These are phyloP conservation scores for Zeuzera pyrina DNA, from an alignment of 2,888 invertebrate genomes.

Conservation along the genomic window DNA sequence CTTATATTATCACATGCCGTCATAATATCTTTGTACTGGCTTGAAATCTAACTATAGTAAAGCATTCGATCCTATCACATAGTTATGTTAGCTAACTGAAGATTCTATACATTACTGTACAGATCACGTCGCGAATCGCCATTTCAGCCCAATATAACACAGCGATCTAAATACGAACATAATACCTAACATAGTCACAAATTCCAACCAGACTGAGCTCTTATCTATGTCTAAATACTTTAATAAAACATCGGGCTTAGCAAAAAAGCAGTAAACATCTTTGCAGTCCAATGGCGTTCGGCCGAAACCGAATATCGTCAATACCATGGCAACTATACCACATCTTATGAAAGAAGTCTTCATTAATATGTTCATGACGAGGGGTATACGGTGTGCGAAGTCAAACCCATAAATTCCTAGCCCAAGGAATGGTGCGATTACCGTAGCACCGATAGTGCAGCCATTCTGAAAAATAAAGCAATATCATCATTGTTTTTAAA, in stretches of 20 bases:
- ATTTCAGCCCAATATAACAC: slow-evolving; percentile 72
- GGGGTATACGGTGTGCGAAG: slow-evolving; percentile 76
- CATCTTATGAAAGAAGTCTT: slow-evolving; percentile 78
- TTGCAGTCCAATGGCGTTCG: slow-evolving; percentile 70
- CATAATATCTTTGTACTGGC: slow-evolving; percentile 19
- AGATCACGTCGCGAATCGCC: slow-evolving; percentile 63
- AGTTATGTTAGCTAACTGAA: no score
- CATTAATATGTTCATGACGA: slow-evolving; percentile 75
- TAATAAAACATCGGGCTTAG: slow-evolving; percentile 75
- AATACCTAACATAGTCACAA: slow-evolving; percentile 61
- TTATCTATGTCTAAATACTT: slow-evolving; percentile 74
- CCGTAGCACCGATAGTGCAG: slow-evolving; percentile 76
- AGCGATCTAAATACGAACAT: slow-evolving; percentile 71
- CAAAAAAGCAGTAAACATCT: slow-evolving; percentile 77
- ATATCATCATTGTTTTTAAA: background rate
- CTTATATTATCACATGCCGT: slow-evolving; percentile 19
- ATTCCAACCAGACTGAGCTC: slow-evolving; percentile 72
- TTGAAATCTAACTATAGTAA: background rate
- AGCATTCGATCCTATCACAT: slow-evolving; percentile 16
- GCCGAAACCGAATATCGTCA: slow-evolving; percentile 76
- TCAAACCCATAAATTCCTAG: slow-evolving; percentile 80
- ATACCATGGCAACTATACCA: slow-evolving; percentile 75
- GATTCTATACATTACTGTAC: no score
- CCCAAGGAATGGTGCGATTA: slow-evolving; percentile 78
- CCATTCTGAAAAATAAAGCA: slow-evolving; percentile 71